Evolutionary conservation across 2,113 vertebrate species (phyloP).

Genomic region (Ictalurus punctatus): DNA sequence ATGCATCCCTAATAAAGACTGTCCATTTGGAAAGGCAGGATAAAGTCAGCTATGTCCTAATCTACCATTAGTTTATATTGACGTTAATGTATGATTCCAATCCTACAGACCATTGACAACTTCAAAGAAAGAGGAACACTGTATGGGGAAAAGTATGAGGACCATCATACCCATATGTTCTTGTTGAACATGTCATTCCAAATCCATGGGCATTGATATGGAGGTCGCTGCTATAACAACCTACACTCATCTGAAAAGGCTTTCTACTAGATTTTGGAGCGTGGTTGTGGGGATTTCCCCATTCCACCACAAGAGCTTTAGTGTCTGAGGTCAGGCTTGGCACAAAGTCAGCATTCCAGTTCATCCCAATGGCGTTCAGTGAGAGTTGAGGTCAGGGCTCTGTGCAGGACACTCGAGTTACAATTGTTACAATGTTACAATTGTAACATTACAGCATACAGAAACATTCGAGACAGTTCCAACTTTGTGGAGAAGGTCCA

Average conservation of each 20-base stretch:
- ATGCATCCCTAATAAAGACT: background rate
- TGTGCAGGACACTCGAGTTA: no score
- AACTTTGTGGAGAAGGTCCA: background rate
- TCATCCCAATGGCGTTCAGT: no score
- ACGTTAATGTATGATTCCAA: background rate
- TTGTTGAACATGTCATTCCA: background rate
- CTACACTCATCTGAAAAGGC: background rate
- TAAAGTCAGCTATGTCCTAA: background rate
- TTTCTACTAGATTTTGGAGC: background rate
- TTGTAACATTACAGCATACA: no score
- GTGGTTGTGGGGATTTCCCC: background rate
- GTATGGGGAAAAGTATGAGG: background rate
- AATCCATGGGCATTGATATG: background rate
- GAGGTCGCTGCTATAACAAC: background rate
- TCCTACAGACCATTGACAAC: background rate
- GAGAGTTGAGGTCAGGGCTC: background rate
- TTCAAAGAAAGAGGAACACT: background rate
- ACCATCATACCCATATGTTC: background rate
- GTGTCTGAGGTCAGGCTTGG: background rate
- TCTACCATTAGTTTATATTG: background rate
- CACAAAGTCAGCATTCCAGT: background rate
- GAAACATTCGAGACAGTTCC: background rate
- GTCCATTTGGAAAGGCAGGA: background rate
- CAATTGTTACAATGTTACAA: no score
- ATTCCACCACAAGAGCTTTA: background rate